Evolutionary conservation across 2,113 vertebrate species (phyloP), one percentile per base, ranked within the genome.

Genomic region (Oreochromis tanganicae): DNA sequence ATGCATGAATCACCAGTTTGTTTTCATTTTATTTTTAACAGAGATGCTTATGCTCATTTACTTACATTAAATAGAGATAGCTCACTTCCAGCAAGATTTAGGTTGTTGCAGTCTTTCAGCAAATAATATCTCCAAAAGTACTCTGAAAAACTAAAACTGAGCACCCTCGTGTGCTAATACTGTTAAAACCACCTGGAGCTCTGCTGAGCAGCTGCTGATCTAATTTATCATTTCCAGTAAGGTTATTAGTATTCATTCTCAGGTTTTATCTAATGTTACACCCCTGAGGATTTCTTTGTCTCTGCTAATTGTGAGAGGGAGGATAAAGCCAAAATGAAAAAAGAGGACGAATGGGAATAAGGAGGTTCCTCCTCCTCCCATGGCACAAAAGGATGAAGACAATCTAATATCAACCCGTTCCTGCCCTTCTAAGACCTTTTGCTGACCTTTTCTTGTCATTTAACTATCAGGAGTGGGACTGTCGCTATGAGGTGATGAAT

Each of bases 371-470:
- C 82, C 52, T 46, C 78, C 83, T 87, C 91, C 90, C 78, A 24
- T 85, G 85, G 19, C 21, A 61, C 50, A 85, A 80, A 88, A 46
- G 24, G 85, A 94, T 92, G 86, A 88, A 87, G 82, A 88, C 83
- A 24, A 82, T 88, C 48, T 84, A 89, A 92, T 83, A 88, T 46
- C 91, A 91, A 79, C 27, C 87, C 66, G 34, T 81, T 66, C 55
- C 88, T 90, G 93, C 92, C 93, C 93, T 95, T 94, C 84, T 83
- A 61, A 92, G 93, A 95, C 95, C 95, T 96, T 95, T 95, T 50
- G 57, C 29, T 95, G 94, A 95, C 95, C 95, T 96, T 96, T 95
- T 73, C 34, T 43, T 92, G 91, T 95, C 91, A 90, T 94, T 91
- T 93, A 83, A 89, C 87, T 56, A 59, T 93, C 86, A 91, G 91